Base-by-base conservation (phyloP, 2,797 vertebrate species). In the Margarornis squamiger region DNA sequence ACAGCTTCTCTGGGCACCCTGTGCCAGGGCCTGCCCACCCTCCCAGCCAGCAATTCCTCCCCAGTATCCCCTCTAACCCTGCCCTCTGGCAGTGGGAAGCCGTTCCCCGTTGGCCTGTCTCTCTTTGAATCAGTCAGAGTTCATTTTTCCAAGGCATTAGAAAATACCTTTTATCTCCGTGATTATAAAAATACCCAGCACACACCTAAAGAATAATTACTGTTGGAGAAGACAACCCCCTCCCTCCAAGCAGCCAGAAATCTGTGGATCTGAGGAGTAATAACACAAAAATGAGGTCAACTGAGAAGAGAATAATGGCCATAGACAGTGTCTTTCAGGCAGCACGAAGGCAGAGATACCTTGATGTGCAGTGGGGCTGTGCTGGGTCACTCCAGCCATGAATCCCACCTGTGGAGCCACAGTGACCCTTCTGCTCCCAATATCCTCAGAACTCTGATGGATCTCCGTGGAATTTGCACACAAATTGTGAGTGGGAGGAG, bases 391-490 rank as follows among this genome's bases (percentile, higher is more conserved):
- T 10, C 36, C 12, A 58, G 46, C 57, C 66, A 6, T 0, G 1
- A 32, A 24, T 6, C 41, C 52, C 1, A 1, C 36, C 38, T 29
- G 20, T 10, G 2, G 0, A 9, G 36, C 3, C 67, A 39, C 24
- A 43, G 34, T 0, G 6, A 12, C 20, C 23, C 1, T 12, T 88
- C 6, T 26, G 51, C 20, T 45, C 54, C 57, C 67, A 23, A 0
- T 1, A 14, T 4, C 43, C 74, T 55, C 62, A 7, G 16, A 46
- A 71, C 27, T 43, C 49, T 3, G 4, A 1, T 0, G 23, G 43
- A 4, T 6, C 1, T 14, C 23, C 8, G 12, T 27, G 59, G 62
- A 67, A 78, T 43, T 13, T 26, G 30, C 58, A 17, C 17, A 55
- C 14, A 16, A 15, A 65, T 2, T 34, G 4, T 0, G 2, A 49